A percentile compares a stretch with the other conserved stretches of the same genome.
Evolutionary conservation across 2,797 vertebrate species (phyloP).

Genomic region (Danio kyathit): DNA sequence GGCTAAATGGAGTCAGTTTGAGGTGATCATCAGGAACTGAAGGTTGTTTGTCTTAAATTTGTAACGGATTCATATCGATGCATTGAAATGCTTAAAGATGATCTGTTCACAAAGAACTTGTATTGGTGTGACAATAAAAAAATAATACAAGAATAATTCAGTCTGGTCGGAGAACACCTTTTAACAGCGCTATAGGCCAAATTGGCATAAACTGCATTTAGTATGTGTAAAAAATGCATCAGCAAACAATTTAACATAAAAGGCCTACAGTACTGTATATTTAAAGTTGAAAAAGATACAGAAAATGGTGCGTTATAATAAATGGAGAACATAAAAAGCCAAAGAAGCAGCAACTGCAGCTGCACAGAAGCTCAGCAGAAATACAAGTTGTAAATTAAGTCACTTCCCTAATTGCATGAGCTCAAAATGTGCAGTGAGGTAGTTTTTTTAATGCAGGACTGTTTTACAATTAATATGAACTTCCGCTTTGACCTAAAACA

Average conservation of each 20-base stretch:
- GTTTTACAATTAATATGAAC: no score
- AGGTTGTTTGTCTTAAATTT: background rate
- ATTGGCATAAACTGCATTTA: no score
- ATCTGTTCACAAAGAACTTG: background rate
- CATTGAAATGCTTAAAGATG: background rate
- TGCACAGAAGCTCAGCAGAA: background rate
- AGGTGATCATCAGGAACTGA: background rate
- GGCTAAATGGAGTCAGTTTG: background rate
- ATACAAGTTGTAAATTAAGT: background rate
- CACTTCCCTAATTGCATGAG: background rate
- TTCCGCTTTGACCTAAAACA: background rate
- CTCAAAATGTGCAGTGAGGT: background rate
- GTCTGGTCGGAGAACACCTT: background rate
- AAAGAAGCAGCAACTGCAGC: background rate
- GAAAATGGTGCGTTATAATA: no score
- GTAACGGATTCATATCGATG: no score
- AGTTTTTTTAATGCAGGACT: no score
- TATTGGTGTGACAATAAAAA: background rate
- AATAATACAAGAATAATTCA: background rate
- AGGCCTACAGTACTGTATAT: no score
- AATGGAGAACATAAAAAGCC: background rate
- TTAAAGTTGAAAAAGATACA: no score
- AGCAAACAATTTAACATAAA: no score
- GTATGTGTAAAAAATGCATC: no score
- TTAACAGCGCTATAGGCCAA: background rate